Percentiles rank a stretch among this genome's conserved stretches.
Evolutionary conservation across 1,140 invertebrate genomes (phyloP).

Genomic region (Chymomyza costata): DNA sequence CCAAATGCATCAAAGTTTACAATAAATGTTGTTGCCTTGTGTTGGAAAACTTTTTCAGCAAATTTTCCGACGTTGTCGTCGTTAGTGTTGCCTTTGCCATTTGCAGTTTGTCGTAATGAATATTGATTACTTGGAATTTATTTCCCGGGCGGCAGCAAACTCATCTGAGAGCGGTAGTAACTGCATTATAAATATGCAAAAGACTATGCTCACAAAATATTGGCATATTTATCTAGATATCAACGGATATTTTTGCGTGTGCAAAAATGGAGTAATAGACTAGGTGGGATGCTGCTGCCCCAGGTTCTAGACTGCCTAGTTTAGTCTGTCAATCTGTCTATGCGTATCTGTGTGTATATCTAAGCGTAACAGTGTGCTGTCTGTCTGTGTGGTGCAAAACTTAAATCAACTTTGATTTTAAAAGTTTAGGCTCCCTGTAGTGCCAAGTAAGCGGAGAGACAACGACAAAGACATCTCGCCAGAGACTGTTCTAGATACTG

Average conservation of each 20-base stretch:
- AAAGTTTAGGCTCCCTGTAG: constrained; percentile 53
- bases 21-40: constrained; percentile 8
- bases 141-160: constrained; percentile 5
- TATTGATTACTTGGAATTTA: constrained; percentile 53
- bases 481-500: constrained; percentile 11
- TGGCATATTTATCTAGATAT: constrained; percentile 39
- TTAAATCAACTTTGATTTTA: constrained; percentile 63
- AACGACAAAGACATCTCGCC: constrained; percentile 35
- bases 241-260: background rate
- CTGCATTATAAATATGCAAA: constrained; percentile 36
- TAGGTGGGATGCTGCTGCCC: too few relatives aligned
- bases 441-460: constrained; percentile 38
- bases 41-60: constrained; percentile 3
- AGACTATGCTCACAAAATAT: constrained; percentile 37
- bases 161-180: background rate
- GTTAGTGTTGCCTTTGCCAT: background rate
- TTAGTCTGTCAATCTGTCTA: too few relatives aligned
- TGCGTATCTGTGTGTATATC: too few relatives aligned
- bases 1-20: constrained; percentile 18
- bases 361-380: constrained; percentile 4
- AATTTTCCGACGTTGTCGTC: too few relatives aligned
- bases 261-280: too few relatives aligned
- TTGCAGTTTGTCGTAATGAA: constrained; percentile 44
- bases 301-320: too few relatives aligned
- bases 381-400: constrained; percentile 34